Evolutionary conservation across 1,140 invertebrate genomes (phyloP), one percentile per base, ranked within the genome.

Genomic region (Ceratosolen solmsi): DNA sequence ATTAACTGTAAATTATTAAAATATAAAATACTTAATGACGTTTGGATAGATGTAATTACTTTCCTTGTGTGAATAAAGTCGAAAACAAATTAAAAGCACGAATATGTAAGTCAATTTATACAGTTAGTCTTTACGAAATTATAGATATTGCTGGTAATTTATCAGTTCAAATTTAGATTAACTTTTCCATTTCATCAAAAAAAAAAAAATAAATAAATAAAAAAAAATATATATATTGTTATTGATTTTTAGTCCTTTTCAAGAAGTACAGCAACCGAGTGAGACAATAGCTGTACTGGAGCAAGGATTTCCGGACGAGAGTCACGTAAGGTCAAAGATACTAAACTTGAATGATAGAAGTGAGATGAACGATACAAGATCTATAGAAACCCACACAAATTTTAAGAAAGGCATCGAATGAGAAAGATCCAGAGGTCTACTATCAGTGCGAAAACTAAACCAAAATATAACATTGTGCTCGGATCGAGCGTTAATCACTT

Each of bases 321-420:
- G 41, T 71, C 33, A 71, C 46, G 11, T 56, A 38, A 22, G 33
- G n/a, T 63, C 68, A 30, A 65, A 65, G 3, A 36, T 54, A 2
- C 46, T 27, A 0, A 68, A 36, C 20, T 65, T 60, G 1, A 68
- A 22, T 22, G 36, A 68, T 7, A n/a, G 22, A 36, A 49, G 46
- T 17, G n/a, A n/a, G n/a, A n/a, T n/a, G n/a, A n/a, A n/a, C n/a
- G 81, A 78, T 2, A 15, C 20, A 9, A 36, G n/a, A 0, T 27
- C 58, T n/a, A 49, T 70, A 11, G 20, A 72, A 11, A 70, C 70
- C 0, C 54, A 79, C 8, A 84, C 82, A 46, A 82, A 78, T 58
- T 38, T 83, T 4, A 72, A 70, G 8, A 81, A 65, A 54, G 82
- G 56, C 73, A 76, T 82, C 72, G 83, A 86, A 17, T 86, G 85